A percentile compares a stretch with the other conserved stretches of the same genome.
Evolutionary conservation across 2,888 invertebrate genomes (phyloP).

Genomic region (Philereme vetulata): DNA sequence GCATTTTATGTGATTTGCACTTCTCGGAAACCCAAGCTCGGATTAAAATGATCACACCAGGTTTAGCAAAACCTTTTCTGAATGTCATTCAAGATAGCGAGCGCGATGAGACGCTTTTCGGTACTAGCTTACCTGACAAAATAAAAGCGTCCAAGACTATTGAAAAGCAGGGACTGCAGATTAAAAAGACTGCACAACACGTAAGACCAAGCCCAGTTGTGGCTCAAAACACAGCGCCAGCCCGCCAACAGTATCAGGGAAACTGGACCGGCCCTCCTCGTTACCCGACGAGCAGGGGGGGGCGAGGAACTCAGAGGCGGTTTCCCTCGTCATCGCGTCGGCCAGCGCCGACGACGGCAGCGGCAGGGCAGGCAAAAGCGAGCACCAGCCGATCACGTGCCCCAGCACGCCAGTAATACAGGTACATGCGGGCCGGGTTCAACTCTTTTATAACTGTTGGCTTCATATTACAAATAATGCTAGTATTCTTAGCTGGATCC

Average conservation of each 20-base stretch:
- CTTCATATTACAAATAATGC: constrained; percentile 14
- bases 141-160: constrained; percentile 28
- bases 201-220: constrained; percentile 8
- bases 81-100: no score
- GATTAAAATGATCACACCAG: no score
- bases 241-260: no score
- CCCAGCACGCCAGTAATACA: constrained; percentile 14
- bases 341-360: no score
- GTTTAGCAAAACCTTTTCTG: no score
- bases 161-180: constrained; percentile 24
- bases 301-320: no score
- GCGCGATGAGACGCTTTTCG: constrained; percentile 28
- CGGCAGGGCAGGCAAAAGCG: not conserved
- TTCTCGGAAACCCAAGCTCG: no score
- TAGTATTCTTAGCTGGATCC: not conserved
- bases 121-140: constrained; percentile 18
- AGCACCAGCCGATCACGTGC: not conserved
- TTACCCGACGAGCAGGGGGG: no score
- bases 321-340: no score
- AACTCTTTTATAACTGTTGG: constrained; percentile 28
- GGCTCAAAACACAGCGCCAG: no score
- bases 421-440: constrained; percentile 36
- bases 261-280: no score
- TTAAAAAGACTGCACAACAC: constrained; percentile 17
- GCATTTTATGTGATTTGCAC: no score